Conservation (phyloP, 1,140 invertebrate species). For the Potamilus streckersoni region DNA sequence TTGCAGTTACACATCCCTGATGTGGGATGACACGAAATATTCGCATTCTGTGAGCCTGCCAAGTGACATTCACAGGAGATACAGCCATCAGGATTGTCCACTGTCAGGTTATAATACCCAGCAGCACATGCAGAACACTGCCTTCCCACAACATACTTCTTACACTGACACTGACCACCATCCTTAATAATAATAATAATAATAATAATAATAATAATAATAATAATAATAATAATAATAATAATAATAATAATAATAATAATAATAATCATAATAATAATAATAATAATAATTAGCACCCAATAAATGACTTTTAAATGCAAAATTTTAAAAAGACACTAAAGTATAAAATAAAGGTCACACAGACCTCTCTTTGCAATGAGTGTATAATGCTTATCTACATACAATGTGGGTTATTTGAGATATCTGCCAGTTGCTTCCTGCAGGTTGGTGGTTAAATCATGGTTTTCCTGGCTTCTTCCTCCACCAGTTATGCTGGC, state of each 20-base stretch:
- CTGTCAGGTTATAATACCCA: slow-evolving; percentile 92
- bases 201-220: neutral
- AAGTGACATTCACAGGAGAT: slow-evolving; percentile 58
- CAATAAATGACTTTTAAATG: too few relatives aligned
- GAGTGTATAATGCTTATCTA: too few relatives aligned
- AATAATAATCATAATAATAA: neutral
- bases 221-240: too few relatives aligned
- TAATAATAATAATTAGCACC: neutral
- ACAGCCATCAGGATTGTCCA: slow-evolving; percentile 78
- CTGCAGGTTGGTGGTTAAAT: too few relatives aligned
- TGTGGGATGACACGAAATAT: slow-evolving; percentile 70
- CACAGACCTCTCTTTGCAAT: too few relatives aligned
- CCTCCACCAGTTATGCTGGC: too few relatives aligned
- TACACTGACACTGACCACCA: slow-evolving; percentile 91
- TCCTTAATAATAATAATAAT: slow-evolving; percentile 72
- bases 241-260: slow-evolving; percentile 29
- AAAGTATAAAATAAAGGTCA: too few relatives aligned
- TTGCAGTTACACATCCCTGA: slow-evolving; percentile 66
- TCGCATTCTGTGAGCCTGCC: slow-evolving; percentile 53
- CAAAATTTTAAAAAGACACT: too few relatives aligned
- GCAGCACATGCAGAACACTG: slow-evolving; percentile 92
- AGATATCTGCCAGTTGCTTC: too few relatives aligned
- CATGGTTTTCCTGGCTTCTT: too few relatives aligned
- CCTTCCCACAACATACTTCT: slow-evolving; percentile 89
- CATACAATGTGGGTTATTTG: too few relatives aligned